A percentile compares a stretch with the other conserved stretches of the same genome.
Conservation (phyloP, 2,797 vertebrate genomes). For the Triplophysa bombifrons region DNA sequence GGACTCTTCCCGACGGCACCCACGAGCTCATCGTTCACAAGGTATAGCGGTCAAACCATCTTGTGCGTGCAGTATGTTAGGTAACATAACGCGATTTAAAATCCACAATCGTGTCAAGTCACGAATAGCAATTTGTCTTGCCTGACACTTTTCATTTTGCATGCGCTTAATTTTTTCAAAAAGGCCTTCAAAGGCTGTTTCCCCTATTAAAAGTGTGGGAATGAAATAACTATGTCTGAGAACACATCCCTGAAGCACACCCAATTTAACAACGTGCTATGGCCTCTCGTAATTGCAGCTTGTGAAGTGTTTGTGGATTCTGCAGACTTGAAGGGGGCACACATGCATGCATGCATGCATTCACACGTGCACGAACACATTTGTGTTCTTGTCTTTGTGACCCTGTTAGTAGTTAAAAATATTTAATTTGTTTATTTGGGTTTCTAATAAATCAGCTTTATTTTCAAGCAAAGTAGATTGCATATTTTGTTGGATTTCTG, state of each 20-base stretch:
- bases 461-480: too few relatives aligned
- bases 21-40: conserved; percentile 98
- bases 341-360: neutral
- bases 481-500: too few relatives aligned
- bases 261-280: conserved; percentile 21
- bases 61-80: neutral
- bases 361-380: conserved; percentile 2
- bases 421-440: too few relatives aligned
- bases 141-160: conserved; percentile 1
- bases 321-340: conserved; percentile 23
- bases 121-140: conserved; percentile 7
- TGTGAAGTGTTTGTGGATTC: conserved; percentile 35
- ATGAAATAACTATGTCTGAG: conserved; percentile 16
- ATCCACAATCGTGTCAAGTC: neutral
- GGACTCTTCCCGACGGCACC: conserved; percentile 93
- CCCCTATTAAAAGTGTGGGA: conserved; percentile 6
- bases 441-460: too few relatives aligned
- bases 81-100: neutral
- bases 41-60: conserved; percentile 79
- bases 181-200: neutral
- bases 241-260: conserved; percentile 36
- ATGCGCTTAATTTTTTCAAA: neutral
- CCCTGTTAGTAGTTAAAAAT: neutral
- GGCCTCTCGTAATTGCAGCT: conserved; percentile 22
- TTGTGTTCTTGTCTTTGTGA: neutral